A percentile compares a stretch with the other conserved stretches of the same genome.
Conservation (phyloP, 2,113 vertebrate species). For the Scartelaos histophorus region DNA sequence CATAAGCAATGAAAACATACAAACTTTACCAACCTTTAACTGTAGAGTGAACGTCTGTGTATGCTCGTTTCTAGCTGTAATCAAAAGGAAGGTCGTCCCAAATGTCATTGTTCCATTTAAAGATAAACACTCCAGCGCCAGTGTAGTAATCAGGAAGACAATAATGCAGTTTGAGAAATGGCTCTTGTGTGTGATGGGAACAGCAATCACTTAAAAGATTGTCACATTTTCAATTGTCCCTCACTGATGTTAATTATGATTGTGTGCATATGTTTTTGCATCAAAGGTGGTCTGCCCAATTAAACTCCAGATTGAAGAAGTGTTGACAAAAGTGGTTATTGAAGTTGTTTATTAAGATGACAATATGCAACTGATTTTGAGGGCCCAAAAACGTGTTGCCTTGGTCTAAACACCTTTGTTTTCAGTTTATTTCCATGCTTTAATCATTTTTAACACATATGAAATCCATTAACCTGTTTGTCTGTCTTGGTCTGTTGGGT, state of each 20-base stretch:
- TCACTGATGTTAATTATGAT: not conserved
- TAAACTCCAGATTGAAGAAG: not conserved
- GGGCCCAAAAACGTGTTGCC: not conserved
- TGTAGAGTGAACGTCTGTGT: slow-evolving; percentile 22
- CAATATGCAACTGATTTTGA: not conserved
- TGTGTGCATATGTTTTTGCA: not conserved
- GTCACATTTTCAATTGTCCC: not conserved
- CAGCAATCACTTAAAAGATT: slow-evolving; percentile 14
- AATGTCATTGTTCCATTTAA: slow-evolving; percentile 7
- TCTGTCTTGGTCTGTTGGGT: too few relatives aligned
- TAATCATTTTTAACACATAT: too few relatives aligned
- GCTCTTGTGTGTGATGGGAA: slow-evolving; percentile 22
- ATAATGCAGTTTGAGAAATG: slow-evolving; percentile 20
- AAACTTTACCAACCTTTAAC: not conserved
- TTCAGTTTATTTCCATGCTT: too few relatives aligned
- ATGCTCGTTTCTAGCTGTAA: not conserved
- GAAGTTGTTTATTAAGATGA: not conserved
- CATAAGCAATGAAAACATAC: slow-evolving; percentile 27
- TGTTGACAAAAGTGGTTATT: not conserved
- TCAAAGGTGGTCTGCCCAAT: not conserved
- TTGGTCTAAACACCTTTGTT: not conserved
- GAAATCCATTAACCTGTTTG: too few relatives aligned
- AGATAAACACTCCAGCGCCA: slow-evolving; percentile 6
- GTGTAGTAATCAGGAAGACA: slow-evolving; percentile 5
- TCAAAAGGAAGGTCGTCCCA: slow-evolving; percentile 5